phyloP scores from a whole-genome alignment of 2,797 vertebrate genomes.

The Remorina albescens region DNA sequence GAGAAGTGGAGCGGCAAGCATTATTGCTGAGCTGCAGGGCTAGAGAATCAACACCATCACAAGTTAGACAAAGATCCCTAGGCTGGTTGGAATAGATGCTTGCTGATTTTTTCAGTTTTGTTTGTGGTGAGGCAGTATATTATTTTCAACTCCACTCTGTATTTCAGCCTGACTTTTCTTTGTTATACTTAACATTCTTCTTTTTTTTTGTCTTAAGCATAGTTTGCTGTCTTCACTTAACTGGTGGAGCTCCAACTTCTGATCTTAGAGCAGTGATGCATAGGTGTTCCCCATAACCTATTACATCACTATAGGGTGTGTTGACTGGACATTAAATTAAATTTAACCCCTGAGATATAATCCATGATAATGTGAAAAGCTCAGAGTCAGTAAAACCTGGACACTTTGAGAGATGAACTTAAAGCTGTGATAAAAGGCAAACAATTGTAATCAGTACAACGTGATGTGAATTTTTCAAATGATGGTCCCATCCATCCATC shows the following conservation, averaged over 20 bases:
- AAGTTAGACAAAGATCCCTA: slow-evolving; percentile 1
- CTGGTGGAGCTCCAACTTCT: background rate
- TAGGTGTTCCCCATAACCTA: background rate
- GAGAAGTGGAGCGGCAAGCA: background rate
- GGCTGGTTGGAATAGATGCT: background rate
- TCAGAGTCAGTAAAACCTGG: no score
- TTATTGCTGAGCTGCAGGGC: slow-evolving; percentile 25
- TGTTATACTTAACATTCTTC: background rate
- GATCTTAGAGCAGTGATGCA: background rate
- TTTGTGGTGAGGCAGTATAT: background rate
- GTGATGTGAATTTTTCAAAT: no score
- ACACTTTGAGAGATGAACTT: no score
- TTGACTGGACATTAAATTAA: no score
- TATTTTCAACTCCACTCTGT: background rate
- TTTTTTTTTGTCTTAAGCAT: background rate
- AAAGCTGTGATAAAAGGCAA: no score
- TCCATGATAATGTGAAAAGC: no score
- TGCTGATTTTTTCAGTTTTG: background rate
- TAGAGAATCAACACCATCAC: background rate
- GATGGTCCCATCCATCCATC: no score
- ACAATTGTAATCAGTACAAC: no score
- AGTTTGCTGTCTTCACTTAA: background rate
- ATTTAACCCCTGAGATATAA: no score
- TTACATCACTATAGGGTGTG: background rate
- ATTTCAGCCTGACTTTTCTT: background rate